Conservation (phyloP, 2,888 invertebrate species). For the Lydus trimaculatus region DNA sequence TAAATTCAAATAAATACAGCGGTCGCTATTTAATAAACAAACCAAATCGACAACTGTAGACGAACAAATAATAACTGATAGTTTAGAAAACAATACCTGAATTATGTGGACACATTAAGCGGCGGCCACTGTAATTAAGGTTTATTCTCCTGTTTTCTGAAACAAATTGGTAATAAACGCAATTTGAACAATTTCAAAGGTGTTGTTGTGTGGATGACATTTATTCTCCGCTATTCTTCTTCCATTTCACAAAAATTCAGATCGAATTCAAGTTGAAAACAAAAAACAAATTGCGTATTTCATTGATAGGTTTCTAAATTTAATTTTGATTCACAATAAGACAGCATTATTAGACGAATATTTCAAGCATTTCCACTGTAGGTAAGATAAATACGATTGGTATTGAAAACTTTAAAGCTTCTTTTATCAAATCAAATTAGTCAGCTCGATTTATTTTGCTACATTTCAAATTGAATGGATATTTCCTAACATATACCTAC, state of each 20-base stretch:
- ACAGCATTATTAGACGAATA: background rate
- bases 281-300: background rate
- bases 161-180: background rate
- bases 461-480: conserved; percentile 11
- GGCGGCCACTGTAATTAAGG: too few species aligned
- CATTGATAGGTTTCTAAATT: background rate
- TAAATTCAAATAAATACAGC: background rate
- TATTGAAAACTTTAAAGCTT: background rate
- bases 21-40: too few species aligned
- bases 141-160: background rate
- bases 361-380: background rate
- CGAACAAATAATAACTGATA: too few species aligned
- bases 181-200: background rate
- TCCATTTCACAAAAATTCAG: background rate
- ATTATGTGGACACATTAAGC: too few species aligned
- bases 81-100: too few species aligned
- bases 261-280: background rate
- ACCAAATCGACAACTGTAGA: too few species aligned
- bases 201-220: background rate
- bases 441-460: conserved; percentile 24
- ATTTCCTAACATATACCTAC: conserved; percentile 17
- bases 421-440: conserved; percentile 18
- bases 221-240: background rate
- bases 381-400: background rate
- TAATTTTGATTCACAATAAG: background rate